phyloP scores from a whole-genome alignment of 2,888 invertebrate species.

The Campoletis raptor region DNA sequence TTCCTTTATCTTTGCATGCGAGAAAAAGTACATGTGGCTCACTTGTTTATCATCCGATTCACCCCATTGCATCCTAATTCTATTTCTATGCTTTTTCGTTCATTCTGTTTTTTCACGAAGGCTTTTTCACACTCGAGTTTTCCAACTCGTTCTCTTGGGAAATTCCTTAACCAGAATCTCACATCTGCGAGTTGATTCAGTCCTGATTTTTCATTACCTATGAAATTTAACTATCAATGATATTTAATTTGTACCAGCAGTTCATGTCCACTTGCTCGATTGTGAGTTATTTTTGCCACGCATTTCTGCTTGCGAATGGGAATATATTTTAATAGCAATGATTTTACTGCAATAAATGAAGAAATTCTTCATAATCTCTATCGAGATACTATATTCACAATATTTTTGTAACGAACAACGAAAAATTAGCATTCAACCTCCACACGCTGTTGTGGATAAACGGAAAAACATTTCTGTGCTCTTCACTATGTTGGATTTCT shows the following conservation, averaged over 20 bases:
- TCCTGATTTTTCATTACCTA: background rate
- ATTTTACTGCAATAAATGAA: slow-evolving; percentile 5
- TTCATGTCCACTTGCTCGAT: background rate
- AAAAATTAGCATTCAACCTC: background rate
- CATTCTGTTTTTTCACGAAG: background rate
- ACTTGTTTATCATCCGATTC: background rate
- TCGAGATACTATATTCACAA: slow-evolving; percentile 1
- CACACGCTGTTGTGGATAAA: background rate
- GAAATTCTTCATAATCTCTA: background rate
- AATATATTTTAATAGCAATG: background rate
- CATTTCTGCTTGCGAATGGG: background rate
- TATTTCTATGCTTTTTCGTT: slow-evolving; percentile 6
- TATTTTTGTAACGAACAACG: background rate
- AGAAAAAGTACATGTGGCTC: slow-evolving; percentile 3
- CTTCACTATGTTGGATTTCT: background rate
- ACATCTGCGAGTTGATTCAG: background rate
- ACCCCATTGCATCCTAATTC: background rate
- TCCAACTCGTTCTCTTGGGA: background rate
- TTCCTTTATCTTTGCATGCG: background rate
- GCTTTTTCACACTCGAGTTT: background rate
- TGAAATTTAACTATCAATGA: slow-evolving; percentile 4
- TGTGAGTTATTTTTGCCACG: background rate
- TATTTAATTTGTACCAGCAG: background rate
- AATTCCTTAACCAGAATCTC: background rate
- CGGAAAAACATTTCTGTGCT: background rate